A percentile compares a stretch with the other conserved stretches of the same genome.
Evolutionary conservation across 2,113 vertebrate species (phyloP).

Genomic region (Coracopsis vasa): DNA sequence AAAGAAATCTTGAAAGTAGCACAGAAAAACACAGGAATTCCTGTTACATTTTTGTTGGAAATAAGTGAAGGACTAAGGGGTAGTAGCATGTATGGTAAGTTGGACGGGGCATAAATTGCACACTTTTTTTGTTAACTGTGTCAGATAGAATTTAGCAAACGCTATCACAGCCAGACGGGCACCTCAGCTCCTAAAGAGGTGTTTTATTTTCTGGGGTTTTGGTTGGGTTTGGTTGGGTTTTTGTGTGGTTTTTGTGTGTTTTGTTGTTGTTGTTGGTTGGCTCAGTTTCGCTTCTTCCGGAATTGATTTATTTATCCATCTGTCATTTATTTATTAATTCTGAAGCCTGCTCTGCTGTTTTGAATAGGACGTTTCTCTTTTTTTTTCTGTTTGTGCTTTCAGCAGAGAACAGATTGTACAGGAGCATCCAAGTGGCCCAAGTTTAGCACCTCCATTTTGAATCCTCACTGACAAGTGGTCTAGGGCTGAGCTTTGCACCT

Average conservation of each 20-base stretch:
- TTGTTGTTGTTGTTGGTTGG: not conserved
- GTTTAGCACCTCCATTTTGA: not conserved
- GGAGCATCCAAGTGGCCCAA: accelerated
- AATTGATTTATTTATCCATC: not conserved
- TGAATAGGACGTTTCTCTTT: not conserved
- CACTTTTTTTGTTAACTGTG: not conserved
- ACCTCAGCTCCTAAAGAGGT: not conserved
- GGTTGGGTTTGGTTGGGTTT: not conserved
- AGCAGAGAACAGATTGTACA: not conserved
- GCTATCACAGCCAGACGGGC: not conserved
- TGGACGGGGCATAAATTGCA: not conserved
- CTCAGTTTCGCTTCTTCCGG: not conserved
- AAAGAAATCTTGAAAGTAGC: not conserved
- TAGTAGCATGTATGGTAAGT: not conserved
- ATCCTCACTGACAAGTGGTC: not conserved
- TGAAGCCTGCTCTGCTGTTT: not conserved
- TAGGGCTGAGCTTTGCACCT: not conserved
- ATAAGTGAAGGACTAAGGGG: not conserved
- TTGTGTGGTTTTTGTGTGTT: not conserved
- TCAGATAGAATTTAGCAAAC: not conserved
- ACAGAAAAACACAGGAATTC: not conserved
- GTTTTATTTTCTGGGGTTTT: not conserved
- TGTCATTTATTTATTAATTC: not conserved
- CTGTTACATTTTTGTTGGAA: not conserved
- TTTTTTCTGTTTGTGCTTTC: not conserved